Base-by-base conservation (phyloP, 2,113 vertebrate genomes). In the Seriola quinqueradiata region DNA sequence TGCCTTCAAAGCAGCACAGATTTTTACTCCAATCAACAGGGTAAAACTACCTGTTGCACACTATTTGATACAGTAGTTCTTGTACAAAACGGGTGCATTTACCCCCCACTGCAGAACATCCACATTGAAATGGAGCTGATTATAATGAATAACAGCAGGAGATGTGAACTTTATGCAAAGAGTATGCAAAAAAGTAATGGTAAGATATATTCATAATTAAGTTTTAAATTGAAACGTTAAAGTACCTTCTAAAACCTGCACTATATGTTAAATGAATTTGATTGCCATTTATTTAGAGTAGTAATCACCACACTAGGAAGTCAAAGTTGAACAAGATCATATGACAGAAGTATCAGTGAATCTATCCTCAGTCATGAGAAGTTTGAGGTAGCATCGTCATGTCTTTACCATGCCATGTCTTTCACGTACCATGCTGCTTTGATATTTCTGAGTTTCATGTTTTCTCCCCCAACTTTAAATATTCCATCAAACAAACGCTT, bases 1-100 rank as follows among this genome's bases (percentile, higher is more conserved):
- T 13, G 23, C 38, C 75, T 84, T 91, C 76, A 86, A 82, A 89
- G 79, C 4, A 42, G 25, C 21, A 59, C 0, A 11, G 54, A 38
- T 69, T 73, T 64, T 70, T 70, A 44, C 28, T 28, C 28, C 28
- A 28, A 28, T 28, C 28, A 28, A 13, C 52, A 42, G 13, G 7
- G 28, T 25, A 77, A 32, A 64, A 16, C 16, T 38, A 52, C 28
- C 32, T 71, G 16, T 28, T 55, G 28, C 57, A 55, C 66, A 42
- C 17, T 19, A 10, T 66, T 19, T 64, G 14, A 9, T 13, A 57
- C 1, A 17, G 42, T n/a, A 14, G 50, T 38, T 58, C 52, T 54
- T n/a, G 50, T 48, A 48, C 46, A 17, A 16, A 28, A 54, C 12
- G 58, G 46, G 14, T 40, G 4, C 10, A 55, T 75, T 69, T 61